Conservation (phyloP, 2,113 vertebrate species). For the Oncorhynchus gorbuscha region DNA sequence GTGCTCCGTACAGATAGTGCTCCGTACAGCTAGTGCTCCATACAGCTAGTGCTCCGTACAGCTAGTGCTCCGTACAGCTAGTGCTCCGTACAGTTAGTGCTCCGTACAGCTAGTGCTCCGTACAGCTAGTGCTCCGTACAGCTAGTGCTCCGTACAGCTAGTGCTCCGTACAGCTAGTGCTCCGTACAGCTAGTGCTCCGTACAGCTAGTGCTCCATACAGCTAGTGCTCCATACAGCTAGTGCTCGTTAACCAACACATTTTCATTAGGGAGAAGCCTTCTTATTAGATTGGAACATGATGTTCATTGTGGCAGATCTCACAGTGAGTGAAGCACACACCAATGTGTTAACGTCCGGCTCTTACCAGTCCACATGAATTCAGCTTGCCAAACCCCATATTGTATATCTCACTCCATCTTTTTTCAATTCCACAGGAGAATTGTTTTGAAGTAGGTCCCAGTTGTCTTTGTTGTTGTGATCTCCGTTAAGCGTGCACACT, state of each 20-base stretch:
- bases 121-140: constrained; percentile 19
- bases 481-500: neutral
- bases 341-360: constrained; percentile 15
- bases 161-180: no score
- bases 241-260: constrained; percentile 25
- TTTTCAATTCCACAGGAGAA: constrained; percentile 6
- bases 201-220: no score
- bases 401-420: constrained; percentile 15
- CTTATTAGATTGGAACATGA: constrained; percentile 45
- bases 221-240: neutral
- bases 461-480: constrained; percentile 34
- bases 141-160: constrained; percentile 8
- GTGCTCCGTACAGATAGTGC: no score
- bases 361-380: constrained; percentile 5
- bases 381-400: constrained; percentile 6
- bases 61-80: no score
- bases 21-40: no score
- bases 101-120: no score
- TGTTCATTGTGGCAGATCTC: constrained; percentile 17
- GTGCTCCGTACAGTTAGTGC: no score
- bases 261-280: constrained; percentile 17
- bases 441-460: constrained; percentile 11
- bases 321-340: neutral
- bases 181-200: no score
- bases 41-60: no score